Base-by-base conservation (phyloP, 2,113 vertebrate genomes). In the Benitochromis conjunctus region DNA sequence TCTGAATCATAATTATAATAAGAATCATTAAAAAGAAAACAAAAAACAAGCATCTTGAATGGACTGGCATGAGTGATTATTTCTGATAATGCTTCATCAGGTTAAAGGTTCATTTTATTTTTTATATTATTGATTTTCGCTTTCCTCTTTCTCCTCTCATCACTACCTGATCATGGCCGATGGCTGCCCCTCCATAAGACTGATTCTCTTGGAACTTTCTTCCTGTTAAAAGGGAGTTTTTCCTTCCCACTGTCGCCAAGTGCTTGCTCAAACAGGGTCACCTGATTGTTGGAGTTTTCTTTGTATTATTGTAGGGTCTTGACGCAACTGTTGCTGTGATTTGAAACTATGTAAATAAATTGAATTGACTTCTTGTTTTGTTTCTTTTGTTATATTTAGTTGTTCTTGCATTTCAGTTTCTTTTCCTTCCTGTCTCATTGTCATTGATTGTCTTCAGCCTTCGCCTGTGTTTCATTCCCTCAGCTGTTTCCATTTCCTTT, bases 41-140 rank as follows among this genome's bases (percentile, higher is more conserved):
- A 19, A 2, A 43, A 41, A 41, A 38, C 29, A 62, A 36, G 58
- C 2, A 62, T 62, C 62, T 66, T 69, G 1, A 64, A 38, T 2
- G 0, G n/a, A 24, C 38, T 9, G 38, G 0, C 38, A 4, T 69
- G 0, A 69, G 0, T 43, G n/a, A 26, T 4, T 1, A 43, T 24
- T 69, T 69, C n/a, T 69, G 64, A 64, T 64, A 38, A 43, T 69
- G 64, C n/a, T 24, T 0, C 36, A 69, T 43, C 12, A 6, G n/a
- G 3, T 69, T 36, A 69, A 41, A 43, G n/a, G 1, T 24, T 69
- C n/a, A 24, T 41, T 69, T 69, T 24, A 41, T 3, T 62, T 34
- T 62, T 62, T 6, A 34, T 34, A 62, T 62, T 34, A 62, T 62
- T 62, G 34, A 62, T 19, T 18, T 62, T 62, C 0, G 2, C 34